Percentiles rank a stretch among this genome's conserved stretches.
Evolutionary conservation across 2,113 vertebrate species (phyloP).

Genomic region (Ploceus nigricollis): DNA sequence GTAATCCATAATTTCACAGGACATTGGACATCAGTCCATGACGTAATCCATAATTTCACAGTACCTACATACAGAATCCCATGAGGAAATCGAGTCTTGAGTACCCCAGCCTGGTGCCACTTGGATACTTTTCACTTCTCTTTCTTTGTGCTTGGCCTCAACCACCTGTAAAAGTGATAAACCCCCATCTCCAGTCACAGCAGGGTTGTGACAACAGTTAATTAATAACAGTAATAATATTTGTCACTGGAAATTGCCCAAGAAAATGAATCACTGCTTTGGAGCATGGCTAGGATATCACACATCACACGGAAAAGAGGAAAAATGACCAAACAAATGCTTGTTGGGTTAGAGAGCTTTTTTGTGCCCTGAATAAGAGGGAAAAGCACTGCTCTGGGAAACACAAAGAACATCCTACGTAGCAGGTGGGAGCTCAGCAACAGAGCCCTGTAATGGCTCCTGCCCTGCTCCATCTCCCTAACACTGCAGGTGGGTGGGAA

Average conservation of each 20-base stretch:
- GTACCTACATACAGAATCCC: accelerated
- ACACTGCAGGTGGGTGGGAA: accelerated
- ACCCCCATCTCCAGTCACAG: neutral
- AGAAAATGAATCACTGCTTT: neutral
- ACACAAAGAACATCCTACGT: accelerated
- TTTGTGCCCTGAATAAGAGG: accelerated
- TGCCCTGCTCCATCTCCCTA: neutral
- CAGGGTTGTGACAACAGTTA: neutral
- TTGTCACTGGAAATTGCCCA: neutral
- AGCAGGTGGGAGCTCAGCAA: neutral
- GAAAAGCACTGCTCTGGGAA: neutral
- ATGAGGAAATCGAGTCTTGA: accelerated
- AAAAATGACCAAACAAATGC: neutral
- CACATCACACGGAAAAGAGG: neutral
- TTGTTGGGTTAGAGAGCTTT: neutral
- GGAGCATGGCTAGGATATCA: neutral
- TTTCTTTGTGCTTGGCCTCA: neutral
- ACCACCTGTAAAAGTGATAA: neutral
- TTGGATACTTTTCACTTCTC: accelerated
- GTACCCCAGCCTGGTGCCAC: neutral
- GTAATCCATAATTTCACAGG: neutral
- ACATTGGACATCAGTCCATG: accelerated
- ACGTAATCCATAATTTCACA: neutral
- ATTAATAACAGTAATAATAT: neutral
- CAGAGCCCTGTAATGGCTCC: neutral